Evolutionary conservation across 2,797 vertebrate species (phyloP).

Genomic region (Myoxocephalus aenaeus): DNA sequence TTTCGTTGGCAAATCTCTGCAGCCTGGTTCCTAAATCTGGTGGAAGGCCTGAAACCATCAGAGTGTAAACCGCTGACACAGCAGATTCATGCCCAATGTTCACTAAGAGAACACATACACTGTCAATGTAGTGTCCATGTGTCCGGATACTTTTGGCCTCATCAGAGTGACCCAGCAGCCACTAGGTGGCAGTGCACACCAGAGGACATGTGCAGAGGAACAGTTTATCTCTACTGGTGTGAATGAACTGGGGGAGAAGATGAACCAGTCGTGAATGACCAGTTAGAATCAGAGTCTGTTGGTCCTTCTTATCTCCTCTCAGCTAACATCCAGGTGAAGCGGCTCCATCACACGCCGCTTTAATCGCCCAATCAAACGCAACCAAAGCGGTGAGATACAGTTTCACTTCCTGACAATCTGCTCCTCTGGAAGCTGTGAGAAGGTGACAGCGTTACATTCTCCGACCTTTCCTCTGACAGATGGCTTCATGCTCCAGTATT

Average conservation of each 20-base stretch:
- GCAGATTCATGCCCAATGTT: background rate
- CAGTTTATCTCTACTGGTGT: background rate
- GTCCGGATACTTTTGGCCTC: slow-evolving; percentile 9
- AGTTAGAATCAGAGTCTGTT: background rate
- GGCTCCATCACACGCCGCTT: background rate
- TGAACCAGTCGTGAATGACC: background rate
- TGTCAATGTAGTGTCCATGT: background rate
- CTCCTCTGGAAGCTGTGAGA: background rate
- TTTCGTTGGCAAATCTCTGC: background rate
- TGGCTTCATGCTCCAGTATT: background rate
- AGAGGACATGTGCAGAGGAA: background rate
- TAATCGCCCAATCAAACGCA: slow-evolving; percentile 1
- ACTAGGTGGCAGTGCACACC: slow-evolving; percentile 33
- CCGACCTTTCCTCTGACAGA: background rate
- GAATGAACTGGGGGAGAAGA: background rate
- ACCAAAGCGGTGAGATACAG: background rate
- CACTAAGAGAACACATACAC: too few relatives aligned
- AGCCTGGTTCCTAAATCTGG: too few relatives aligned
- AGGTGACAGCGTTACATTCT: background rate
- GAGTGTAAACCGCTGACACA: too few relatives aligned
- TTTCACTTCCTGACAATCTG: background rate
- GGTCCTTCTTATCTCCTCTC: background rate
- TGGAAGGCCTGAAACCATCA: too few relatives aligned
- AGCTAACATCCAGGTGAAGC: background rate
- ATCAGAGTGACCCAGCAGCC: background rate